These are phyloP conservation scores for Mandrillus leucophaeus DNA, from an alignment of 2,113 vertebrate species.

Conservation along the genomic window DNA sequence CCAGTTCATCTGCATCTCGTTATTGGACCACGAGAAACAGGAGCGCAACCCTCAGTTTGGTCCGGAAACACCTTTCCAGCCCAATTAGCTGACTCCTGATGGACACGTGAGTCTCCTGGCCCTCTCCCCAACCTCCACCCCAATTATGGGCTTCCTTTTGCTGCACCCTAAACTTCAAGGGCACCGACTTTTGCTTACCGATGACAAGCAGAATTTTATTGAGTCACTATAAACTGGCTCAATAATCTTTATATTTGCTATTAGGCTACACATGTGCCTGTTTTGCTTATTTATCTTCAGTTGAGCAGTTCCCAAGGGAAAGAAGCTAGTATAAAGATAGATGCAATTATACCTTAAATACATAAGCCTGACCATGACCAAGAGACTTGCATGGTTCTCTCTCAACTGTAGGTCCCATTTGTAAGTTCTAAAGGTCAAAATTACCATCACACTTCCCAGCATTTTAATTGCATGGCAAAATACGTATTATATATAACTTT, in stretches of 20 bases:
- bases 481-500: conserved; percentile 50
- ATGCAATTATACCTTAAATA: not conserved
- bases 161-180: not conserved
- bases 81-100: not conserved
- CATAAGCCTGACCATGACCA: not conserved
- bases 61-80: not conserved
- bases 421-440: conserved; percentile 44
- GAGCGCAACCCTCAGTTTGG: too few relatives aligned
- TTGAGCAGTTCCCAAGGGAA: not conserved
- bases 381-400: conserved; percentile 3
- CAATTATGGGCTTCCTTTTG: not conserved
- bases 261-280: not conserved
- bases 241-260: not conserved
- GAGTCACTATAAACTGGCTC: not conserved
- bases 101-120: not conserved
- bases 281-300: not conserved
- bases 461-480: conserved; percentile 61
- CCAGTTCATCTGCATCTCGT: too few relatives aligned
- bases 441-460: conserved; percentile 37
- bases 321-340: not conserved
- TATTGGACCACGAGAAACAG: too few relatives aligned
- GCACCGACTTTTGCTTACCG: not conserved
- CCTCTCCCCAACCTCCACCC: not conserved
- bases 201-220: not conserved
- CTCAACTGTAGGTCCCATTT: conserved; percentile 15